Evolutionary conservation across 35 echinoderm and acorn worm species (phyloP).

Genomic region (Strongylocentrotus purpuratus): DNA sequence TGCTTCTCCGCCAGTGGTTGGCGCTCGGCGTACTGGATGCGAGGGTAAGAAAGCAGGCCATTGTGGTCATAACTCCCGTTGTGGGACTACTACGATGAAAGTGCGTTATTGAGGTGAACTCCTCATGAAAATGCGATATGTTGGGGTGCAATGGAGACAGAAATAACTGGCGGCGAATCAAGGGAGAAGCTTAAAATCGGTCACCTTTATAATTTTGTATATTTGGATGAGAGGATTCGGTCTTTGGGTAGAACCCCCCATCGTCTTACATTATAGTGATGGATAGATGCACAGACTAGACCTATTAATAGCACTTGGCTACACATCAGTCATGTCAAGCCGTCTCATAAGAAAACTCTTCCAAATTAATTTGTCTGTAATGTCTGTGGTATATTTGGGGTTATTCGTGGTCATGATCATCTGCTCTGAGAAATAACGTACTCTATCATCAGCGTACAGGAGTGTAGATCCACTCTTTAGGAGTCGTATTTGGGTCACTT

Average conservation of each 20-base stretch:
- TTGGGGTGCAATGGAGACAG: not conserved
- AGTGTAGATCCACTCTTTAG: too few species aligned
- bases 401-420: not conserved
- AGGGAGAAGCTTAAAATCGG: not conserved
- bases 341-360: too few species aligned
- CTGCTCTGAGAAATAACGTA: not conserved
- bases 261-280: not conserved
- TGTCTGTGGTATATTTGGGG: not conserved
- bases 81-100: not conserved
- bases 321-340: too few species aligned
- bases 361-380: too few species aligned
- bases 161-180: slow-evolving; percentile 1
- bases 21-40: not conserved
- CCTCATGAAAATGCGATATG: too few species aligned
- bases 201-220: not conserved
- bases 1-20: not conserved
- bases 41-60: too few species aligned
- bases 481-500: too few species aligned
- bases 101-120: not conserved
- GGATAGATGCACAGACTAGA: too few species aligned
- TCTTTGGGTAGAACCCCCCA: not conserved
- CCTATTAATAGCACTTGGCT: too few species aligned
- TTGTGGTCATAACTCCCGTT: not conserved
- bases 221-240: not conserved
- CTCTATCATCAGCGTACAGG: too few species aligned